Conservation (phyloP, 2,888 invertebrate genomes). For the Incurvaria masculella region DNA sequence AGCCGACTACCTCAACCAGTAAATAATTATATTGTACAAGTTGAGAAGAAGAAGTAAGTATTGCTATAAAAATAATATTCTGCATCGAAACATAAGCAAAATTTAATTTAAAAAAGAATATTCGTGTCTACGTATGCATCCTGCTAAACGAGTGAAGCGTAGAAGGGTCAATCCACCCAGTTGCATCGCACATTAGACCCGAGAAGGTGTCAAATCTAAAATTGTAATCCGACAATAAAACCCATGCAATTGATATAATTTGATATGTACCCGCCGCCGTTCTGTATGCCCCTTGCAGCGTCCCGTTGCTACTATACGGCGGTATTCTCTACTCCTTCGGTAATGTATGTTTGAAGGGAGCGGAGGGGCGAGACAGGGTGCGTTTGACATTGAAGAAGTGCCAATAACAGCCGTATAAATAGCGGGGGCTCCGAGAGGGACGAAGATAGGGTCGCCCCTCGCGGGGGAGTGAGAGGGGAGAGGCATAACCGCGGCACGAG, state of each 20-base stretch:
- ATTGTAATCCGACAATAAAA: slow-evolving; percentile 46
- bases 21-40: no score
- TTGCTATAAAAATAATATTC: no score
- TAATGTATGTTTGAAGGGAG: slow-evolving; percentile 44
- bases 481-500: slow-evolving; percentile 54
- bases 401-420: slow-evolving; percentile 58
- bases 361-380: slow-evolving; percentile 43
- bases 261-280: slow-evolving; percentile 22
- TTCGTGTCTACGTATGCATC: no score
- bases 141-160: no score
- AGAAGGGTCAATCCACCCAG: neutral
- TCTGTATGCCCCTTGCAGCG: slow-evolving; percentile 23
- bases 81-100: no score
- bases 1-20: no score
- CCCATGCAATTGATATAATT: slow-evolving; percentile 51
- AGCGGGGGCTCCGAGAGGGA: slow-evolving; percentile 34
- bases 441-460: neutral
- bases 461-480: slow-evolving; percentile 29
- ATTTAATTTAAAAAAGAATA: no score
- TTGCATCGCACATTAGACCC: slow-evolving; percentile 13
- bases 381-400: slow-evolving; percentile 60
- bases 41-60: no score
- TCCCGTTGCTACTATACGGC: slow-evolving; percentile 37
- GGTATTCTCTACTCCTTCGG: slow-evolving; percentile 26
- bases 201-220: slow-evolving; percentile 39